A percentile compares a stretch with the other conserved stretches of the same genome.
Conservation (phyloP, 2,888 invertebrate species). For the Hypselothyrea guttata region DNA sequence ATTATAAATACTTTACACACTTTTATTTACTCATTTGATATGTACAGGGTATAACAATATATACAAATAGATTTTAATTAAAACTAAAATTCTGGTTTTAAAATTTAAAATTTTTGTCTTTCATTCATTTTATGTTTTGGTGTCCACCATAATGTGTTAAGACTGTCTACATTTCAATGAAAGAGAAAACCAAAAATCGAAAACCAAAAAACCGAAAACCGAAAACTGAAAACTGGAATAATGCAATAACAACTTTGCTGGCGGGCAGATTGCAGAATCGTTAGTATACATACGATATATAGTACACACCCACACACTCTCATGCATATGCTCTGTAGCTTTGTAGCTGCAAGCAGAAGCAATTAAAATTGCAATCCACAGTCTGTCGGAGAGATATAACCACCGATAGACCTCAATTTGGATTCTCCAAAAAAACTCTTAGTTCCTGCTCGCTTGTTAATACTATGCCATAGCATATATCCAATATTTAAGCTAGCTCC, state of each 20-base stretch:
- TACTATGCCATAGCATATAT: too few species aligned
- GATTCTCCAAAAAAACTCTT: neutral
- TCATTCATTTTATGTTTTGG: neutral
- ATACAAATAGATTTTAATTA: too few species aligned
- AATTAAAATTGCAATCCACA: conserved; percentile 53
- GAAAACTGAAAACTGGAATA: conserved; percentile 23
- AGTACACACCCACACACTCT: conserved; percentile 1
- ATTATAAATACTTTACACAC: too few species aligned
- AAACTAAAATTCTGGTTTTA: too few species aligned
- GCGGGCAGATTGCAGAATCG: conserved; percentile 16
- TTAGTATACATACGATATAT: conserved; percentile 6
- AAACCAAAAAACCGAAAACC: neutral
- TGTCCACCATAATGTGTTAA: neutral
- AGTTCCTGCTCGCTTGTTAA: neutral
- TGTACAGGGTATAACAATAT: too few species aligned
- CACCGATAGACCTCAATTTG: conserved; percentile 23
- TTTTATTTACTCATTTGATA: too few species aligned
- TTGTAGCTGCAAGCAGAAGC: too few species aligned
- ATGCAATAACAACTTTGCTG: conserved; percentile 43
- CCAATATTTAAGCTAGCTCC: too few species aligned
- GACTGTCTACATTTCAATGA: neutral
- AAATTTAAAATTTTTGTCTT: too few species aligned
- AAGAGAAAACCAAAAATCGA: conserved; percentile 3
- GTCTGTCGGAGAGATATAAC: conserved; percentile 11
- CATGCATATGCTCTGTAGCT: conserved; percentile 30